Conservation (phyloP, 1,140 invertebrate genomes). For the Pararge aegeria region DNA sequence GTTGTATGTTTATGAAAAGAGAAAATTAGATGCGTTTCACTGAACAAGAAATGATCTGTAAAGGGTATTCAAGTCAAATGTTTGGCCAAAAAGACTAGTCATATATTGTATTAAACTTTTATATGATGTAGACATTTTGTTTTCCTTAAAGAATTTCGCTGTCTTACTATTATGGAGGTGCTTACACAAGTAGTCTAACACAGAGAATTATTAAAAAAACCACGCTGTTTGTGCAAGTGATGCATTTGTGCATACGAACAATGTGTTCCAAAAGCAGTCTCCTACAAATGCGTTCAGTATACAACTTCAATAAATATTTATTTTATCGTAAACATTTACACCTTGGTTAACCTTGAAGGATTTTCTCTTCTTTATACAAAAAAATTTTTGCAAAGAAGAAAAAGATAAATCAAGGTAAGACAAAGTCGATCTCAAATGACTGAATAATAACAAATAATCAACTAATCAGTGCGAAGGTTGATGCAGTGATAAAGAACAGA, state of each 20-base stretch:
- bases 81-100: no score
- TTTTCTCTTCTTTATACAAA: conserved; percentile 3
- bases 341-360: conserved; percentile 10
- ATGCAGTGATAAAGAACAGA: conserved; percentile 21
- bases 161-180: no score
- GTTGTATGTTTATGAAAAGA: conserved; percentile 78
- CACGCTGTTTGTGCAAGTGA: neutral
- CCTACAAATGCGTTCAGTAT: conserved; percentile 23
- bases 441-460: neutral
- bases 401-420: conserved; percentile 11
- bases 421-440: neutral
- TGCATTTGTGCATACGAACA: conserved; percentile 6
- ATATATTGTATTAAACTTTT: no score
- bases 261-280: conserved; percentile 17
- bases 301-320: conserved; percentile 10
- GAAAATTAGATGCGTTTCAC: conserved; percentile 44
- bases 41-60: neutral
- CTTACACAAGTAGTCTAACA: conserved; percentile 6
- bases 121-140: no score
- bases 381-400: neutral
- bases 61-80: neutral
- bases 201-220: conserved; percentile 2
- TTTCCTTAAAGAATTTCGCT: no score
- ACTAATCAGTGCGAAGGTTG: conserved; percentile 16
- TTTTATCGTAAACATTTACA: conserved; percentile 11